These are phyloP conservation scores for Hippocampus kuda DNA, from an alignment of 2,797 vertebrate genomes.

Conservation along the genomic window DNA sequence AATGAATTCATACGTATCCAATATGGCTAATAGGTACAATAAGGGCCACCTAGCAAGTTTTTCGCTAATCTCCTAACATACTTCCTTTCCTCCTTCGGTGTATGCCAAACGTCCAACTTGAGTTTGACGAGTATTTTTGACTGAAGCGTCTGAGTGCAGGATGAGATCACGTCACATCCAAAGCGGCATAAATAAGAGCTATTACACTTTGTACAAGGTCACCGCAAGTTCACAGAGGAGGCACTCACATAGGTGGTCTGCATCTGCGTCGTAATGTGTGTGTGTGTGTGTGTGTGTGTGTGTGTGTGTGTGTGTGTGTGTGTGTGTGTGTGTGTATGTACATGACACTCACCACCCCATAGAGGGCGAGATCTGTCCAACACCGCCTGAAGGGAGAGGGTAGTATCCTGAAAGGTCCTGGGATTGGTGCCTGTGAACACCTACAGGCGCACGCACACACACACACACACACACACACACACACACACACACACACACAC, in stretches of 20 bases:
- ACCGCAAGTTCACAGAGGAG: not conserved
- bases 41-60: too few species aligned
- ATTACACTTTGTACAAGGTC: not conserved
- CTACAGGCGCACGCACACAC: conserved; percentile 53
- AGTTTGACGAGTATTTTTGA: not conserved
- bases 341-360: conserved; percentile 87
- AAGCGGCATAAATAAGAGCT: not conserved
- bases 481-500: not conserved
- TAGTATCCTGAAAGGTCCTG: conserved; percentile 92
- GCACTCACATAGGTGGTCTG: not conserved
- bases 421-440: conserved; percentile 86
- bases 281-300: too few species aligned
- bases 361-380: conserved; percentile 87
- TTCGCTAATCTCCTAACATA: too few species aligned
- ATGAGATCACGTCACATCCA: not conserved
- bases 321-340: not conserved
- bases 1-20: too few species aligned
- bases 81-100: too few species aligned
- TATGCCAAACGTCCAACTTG: too few species aligned
- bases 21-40: too few species aligned
- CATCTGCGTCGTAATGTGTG: too few species aligned
- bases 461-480: conserved; percentile 4
- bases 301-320: not conserved
- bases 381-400: conserved; percentile 81
- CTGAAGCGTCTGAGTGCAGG: not conserved